phyloP scores from a whole-genome alignment of 1,140 invertebrate species.

The Paralvinella palmiformis region DNA sequence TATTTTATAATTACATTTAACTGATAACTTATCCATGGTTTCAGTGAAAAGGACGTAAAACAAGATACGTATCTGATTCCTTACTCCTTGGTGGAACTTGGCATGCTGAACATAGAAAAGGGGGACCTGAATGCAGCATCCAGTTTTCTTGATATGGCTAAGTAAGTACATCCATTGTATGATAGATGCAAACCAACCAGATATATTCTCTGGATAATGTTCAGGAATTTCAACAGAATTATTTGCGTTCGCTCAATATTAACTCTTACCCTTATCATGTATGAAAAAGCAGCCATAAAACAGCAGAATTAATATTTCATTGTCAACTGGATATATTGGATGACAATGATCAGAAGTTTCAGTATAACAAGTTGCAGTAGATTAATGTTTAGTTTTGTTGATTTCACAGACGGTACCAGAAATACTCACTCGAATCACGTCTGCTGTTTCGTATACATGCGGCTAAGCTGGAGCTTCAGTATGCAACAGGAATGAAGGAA shows the following conservation, averaged over 20 bases:
- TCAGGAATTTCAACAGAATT: no score
- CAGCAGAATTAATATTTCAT: background rate
- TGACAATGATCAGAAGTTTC: background rate
- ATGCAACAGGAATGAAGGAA: no score
- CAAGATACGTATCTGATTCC: conserved; percentile 81
- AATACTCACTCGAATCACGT: conserved; percentile 81
- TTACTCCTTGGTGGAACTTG: conserved; percentile 80
- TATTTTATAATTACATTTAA: no score
- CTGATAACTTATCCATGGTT: no score
- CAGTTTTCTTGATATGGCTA: conserved; percentile 72
- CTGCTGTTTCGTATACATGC: conserved; percentile 88
- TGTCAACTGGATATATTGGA: background rate
- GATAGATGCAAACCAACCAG: background rate
- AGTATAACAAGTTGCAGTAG: background rate
- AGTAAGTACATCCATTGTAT: conserved; percentile 55
- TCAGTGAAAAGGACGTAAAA: conserved; percentile 69
- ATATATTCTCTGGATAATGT: background rate
- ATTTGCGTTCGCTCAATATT: no score
- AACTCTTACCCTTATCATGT: no score
- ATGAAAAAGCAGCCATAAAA: no score
- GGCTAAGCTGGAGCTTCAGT: conserved; percentile 45
- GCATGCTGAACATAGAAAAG: conserved; percentile 65
- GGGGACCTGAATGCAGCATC: conserved; percentile 64
- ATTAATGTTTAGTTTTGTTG: background rate
- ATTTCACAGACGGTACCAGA: conserved; percentile 64